phyloP scores from a whole-genome alignment of 2,113 vertebrate species.

The Anseranas semipalmata region DNA sequence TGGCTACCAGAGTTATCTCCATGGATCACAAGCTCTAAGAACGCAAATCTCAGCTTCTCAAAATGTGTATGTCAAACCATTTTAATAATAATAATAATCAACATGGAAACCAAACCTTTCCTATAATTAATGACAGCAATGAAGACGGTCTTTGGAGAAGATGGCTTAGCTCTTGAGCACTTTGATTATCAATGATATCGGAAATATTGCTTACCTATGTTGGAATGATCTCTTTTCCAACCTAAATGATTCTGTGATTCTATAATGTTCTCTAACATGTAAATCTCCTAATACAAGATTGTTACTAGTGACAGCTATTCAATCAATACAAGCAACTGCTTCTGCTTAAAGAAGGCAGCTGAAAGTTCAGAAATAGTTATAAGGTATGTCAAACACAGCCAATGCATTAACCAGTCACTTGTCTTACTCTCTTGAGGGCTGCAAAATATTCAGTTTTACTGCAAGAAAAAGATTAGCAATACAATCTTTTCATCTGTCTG shows the following conservation, averaged over 20 bases:
- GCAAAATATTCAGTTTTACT: conserved; percentile 5
- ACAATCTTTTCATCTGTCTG: neutral
- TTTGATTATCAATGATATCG: neutral
- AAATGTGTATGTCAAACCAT: neutral
- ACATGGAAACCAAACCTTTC: neutral
- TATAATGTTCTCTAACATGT: neutral
- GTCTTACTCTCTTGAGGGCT: conserved; percentile 2
- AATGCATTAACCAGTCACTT: conserved; percentile 6
- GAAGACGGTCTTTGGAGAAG: neutral
- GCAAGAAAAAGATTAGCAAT: neutral
- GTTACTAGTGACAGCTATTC: neutral
- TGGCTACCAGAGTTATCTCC: neutral
- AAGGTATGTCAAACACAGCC: neutral
- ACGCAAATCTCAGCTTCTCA: neutral
- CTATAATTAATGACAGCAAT: neutral
- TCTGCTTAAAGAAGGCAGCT: neutral
- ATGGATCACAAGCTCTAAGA: neutral
- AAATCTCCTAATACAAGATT: neutral
- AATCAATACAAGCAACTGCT: neutral
- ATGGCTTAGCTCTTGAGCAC: neutral
- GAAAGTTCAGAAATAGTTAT: conserved; percentile 18
- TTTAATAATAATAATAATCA: neutral
- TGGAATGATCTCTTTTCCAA: too few species aligned
- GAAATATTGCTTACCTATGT: neutral
- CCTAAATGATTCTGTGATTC: too few species aligned